phyloP scores from a whole-genome alignment of 2,797 vertebrate species.

The Argentina silus region DNA sequence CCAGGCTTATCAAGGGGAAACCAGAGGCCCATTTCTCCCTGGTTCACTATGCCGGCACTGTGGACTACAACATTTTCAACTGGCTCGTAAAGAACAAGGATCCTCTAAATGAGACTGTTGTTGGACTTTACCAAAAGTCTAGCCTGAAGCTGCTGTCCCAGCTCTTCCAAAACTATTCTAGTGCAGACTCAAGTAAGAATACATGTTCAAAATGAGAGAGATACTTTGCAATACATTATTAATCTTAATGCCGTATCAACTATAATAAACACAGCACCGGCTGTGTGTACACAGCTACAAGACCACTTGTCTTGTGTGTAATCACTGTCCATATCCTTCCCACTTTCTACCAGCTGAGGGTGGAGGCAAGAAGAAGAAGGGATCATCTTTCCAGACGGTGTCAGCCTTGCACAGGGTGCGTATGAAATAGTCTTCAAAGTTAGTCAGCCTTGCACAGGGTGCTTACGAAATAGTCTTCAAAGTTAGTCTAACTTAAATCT shows the following conservation, averaged over 20 bases:
- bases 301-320: too few relatives aligned
- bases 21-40: conserved; percentile 84
- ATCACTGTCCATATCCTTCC: background rate
- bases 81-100: conserved; percentile 89
- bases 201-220: background rate
- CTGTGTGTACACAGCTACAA: too few relatives aligned
- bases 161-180: conserved; percentile 81
- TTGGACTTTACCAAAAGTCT: conserved; percentile 84
- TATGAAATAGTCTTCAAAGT: conserved; percentile 4
- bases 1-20: conserved; percentile 81
- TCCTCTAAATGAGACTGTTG: conserved; percentile 85
- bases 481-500: too few relatives aligned
- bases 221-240: too few relatives aligned
- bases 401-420: conserved; percentile 83
- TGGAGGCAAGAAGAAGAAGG: conserved; percentile 82
- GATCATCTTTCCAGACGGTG: conserved; percentile 87
- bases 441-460: too few relatives aligned
- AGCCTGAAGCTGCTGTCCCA: conserved; percentile 76
- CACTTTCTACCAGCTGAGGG: conserved; percentile 41
- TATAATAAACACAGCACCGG: too few relatives aligned
- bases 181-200: conserved; percentile 73
- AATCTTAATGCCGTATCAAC: too few relatives aligned
- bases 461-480: too few relatives aligned
- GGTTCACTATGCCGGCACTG: conserved; percentile 82
- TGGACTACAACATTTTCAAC: conserved; percentile 84